Conservation (phyloP, 2,797 vertebrate species). For the Orestias chungarensis region DNA sequence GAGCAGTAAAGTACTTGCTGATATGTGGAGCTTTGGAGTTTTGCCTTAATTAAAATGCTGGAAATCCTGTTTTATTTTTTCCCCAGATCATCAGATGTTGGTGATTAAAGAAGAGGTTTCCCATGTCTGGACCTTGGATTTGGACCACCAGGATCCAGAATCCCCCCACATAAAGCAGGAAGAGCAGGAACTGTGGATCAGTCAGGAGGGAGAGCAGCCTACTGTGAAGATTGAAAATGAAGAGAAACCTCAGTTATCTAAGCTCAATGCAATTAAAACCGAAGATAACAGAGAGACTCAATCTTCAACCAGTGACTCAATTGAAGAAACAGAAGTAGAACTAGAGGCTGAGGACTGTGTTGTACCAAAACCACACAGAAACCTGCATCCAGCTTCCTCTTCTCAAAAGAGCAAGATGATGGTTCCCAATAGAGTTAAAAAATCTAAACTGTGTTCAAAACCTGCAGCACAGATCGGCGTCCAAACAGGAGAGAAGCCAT, state of each 20-base stretch:
- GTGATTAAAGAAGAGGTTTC: slow-evolving; percentile 1
- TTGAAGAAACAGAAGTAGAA: not conserved
- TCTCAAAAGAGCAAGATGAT: not conserved
- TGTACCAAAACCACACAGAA: not conserved
- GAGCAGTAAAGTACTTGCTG: no score
- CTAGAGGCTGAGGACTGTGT: not conserved
- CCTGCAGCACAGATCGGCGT: not conserved
- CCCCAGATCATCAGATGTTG: slow-evolving; percentile 1
- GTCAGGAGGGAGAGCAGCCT: not conserved
- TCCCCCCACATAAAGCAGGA: not conserved
- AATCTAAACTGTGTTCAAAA: not conserved
- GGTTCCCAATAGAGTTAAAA: not conserved
- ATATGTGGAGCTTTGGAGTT: no score
- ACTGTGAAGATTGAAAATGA: not conserved
- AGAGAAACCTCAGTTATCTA: not conserved
- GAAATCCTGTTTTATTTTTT: no score
- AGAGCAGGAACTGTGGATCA: not conserved
- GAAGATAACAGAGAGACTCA: not conserved
- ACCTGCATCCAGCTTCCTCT: not conserved
- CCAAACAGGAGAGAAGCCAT: not conserved
- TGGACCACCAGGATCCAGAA: not conserved
- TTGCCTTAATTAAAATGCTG: no score
- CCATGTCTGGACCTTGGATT: not conserved
- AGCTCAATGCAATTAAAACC: not conserved
- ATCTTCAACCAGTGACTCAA: not conserved